Conservation (phyloP, 2,888 invertebrate genomes). For the Heliconius aoede region DNA sequence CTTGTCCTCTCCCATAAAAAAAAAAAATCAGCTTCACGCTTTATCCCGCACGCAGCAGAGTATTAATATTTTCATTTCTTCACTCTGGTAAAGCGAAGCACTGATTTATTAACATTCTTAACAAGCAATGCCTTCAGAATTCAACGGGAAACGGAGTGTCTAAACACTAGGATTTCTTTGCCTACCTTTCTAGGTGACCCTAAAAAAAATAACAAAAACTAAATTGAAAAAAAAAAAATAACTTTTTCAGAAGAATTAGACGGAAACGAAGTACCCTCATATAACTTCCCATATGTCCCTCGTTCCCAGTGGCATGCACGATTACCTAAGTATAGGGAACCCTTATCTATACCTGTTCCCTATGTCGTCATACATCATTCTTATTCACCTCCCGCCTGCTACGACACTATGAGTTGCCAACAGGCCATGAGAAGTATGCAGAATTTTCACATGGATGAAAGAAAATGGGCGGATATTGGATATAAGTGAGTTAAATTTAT, state of each 20-base stretch:
- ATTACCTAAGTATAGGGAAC: conserved; percentile 69
- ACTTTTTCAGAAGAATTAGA: conserved; percentile 35
- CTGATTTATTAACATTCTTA: too few relatives aligned
- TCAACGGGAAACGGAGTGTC: too few relatives aligned
- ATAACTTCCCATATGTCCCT: conserved; percentile 65
- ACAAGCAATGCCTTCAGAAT: too few relatives aligned
- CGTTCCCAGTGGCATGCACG: conserved; percentile 86
- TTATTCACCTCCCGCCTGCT: conserved; percentile 84
- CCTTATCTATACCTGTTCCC: conserved; percentile 84
- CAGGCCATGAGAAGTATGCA: conserved; percentile 86
- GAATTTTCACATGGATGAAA: conserved; percentile 82
- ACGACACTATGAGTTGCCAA: conserved; percentile 72
- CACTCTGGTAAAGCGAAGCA: too few relatives aligned
- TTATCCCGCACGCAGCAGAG: too few relatives aligned
- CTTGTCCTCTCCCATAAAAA: too few relatives aligned
- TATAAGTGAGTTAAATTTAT: conserved; percentile 61
- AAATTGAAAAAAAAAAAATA: neutral
- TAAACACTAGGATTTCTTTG: too few relatives aligned
- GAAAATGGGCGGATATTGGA: conserved; percentile 86
- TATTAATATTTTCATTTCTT: too few relatives aligned
- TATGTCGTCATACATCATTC: conserved; percentile 90
- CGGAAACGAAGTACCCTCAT: conserved; percentile 63
- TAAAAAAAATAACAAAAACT: neutral
- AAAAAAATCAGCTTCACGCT: too few relatives aligned
- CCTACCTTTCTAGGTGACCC: too few relatives aligned